Conservation (phyloP, 2,797 vertebrate genomes). For the Hippopotamyrus pictus region DNA sequence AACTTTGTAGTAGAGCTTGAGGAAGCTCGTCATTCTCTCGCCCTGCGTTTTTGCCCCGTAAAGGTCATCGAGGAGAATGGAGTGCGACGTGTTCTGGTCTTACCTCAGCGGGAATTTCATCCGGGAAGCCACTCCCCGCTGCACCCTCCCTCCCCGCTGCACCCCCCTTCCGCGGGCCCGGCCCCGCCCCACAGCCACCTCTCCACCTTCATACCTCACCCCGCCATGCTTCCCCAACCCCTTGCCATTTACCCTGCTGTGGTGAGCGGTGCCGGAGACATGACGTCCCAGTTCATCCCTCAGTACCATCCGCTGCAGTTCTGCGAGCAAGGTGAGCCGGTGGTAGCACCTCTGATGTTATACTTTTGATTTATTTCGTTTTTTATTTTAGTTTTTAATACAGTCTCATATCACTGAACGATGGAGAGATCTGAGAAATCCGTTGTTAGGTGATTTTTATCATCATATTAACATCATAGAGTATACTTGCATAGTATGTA, state of each 20-base stretch:
- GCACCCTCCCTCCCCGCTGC: slow-evolving; percentile 83
- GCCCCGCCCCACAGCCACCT: slow-evolving; percentile 81
- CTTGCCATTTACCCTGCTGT: slow-evolving; percentile 79
- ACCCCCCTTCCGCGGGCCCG: slow-evolving; percentile 78
- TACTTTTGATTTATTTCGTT: background rate
- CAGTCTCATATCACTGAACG: background rate
- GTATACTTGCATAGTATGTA: background rate
- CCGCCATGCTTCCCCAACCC: slow-evolving; percentile 83
- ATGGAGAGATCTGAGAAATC: background rate
- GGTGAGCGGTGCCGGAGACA: slow-evolving; percentile 80
- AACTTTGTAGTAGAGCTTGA: too few relatives aligned
- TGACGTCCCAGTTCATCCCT: slow-evolving; percentile 85
- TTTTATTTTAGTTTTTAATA: background rate
- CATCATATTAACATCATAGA: background rate
- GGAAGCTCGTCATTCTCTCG: background rate
- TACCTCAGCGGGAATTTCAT: slow-evolving; percentile 95
- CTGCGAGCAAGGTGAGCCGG: slow-evolving; percentile 83
- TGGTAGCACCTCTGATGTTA: background rate
- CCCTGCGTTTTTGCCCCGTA: background rate
- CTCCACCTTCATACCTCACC: slow-evolving; percentile 89
- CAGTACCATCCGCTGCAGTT: slow-evolving; percentile 90
- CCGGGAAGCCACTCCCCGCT: slow-evolving; percentile 84
- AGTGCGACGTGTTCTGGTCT: slow-evolving; percentile 92
- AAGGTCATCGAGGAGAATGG: slow-evolving; percentile 97
- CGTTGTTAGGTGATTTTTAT: background rate